Evolutionary conservation across 2,113 vertebrate genomes (phyloP), one percentile per base, ranked within the genome.

Genomic region (Callipepla squamata): DNA sequence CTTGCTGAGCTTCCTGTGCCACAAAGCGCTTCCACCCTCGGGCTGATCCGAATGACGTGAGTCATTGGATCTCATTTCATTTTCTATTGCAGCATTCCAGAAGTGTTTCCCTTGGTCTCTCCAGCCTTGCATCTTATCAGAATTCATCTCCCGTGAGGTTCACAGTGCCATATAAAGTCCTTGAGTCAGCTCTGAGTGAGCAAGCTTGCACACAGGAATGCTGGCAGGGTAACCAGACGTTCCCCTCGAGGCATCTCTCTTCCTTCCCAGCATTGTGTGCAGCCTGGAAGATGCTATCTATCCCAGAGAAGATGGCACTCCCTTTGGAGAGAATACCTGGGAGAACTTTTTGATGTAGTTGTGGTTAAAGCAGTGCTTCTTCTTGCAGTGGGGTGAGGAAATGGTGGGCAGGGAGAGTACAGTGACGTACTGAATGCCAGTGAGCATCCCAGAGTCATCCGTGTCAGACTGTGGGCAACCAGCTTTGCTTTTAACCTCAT

Each of bases 381-480:
- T 78, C 58, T 55, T 53, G 44, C 38, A 47, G 34, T 34, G 48
- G 89, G 84, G 85, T 77, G 74, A 78, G 61, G n/a, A 74, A 68
- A 79, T 15, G 30, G n/a, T 76, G n/a, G 93, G 94, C 63, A 91
- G 91, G 87, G 91, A 92, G 88, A 74, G 73, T 84, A 93, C 68
- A 48, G 66, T 62, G 87, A 94, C 75, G 22, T 77, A 82, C 73
- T 36, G 67, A 84, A 87, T 90, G 32, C 42, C 94, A 47, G 76
- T 94, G 92, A 91, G 83, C 90, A 95, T 95, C 70, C 95, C 97
- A 25, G 45, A 89, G 80, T 87, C 62, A 13, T 92, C 57, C 7
- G 3, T 78, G 76, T 61, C 62, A 66, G 72, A 36, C 44, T 1
- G 1, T 53, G 74, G 59, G 58, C 78, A 91, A 45, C 40, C 18